Evolutionary conservation across 2,888 invertebrate genomes (phyloP).

Genomic region (Pantelozetes paolii): DNA sequence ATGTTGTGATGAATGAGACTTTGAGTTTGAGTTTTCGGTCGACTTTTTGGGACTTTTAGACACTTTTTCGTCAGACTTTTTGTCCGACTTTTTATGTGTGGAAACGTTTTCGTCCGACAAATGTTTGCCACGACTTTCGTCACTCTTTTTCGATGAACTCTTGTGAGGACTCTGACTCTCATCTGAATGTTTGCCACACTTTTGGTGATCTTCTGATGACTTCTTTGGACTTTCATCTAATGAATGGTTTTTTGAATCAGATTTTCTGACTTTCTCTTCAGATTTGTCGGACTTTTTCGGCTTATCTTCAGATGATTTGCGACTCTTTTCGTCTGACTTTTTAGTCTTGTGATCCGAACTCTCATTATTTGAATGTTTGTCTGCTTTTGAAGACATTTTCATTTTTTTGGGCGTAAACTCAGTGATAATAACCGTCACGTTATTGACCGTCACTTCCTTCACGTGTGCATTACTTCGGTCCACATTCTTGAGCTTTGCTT

Average conservation of each 20-base stretch:
- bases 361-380: conserved; percentile 32
- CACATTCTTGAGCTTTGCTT: conserved; percentile 71
- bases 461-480: conserved; percentile 88
- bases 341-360: neutral
- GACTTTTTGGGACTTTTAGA: conserved; percentile 19
- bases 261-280: conserved; percentile 23
- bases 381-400: conserved; percentile 41
- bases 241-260: neutral
- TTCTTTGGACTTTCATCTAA: conserved; percentile 15
- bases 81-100: conserved; percentile 4
- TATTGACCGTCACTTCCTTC: conserved; percentile 92
- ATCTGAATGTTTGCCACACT: conserved; percentile 8
- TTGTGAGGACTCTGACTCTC: conserved; percentile 2
- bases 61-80: conserved; percentile 14
- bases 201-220: conserved; percentile 16
- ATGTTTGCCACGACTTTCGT: conserved; percentile 20
- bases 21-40: conserved; percentile 21
- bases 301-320: conserved; percentile 12
- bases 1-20: conserved; percentile 16
- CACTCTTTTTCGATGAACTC: conserved; percentile 13
- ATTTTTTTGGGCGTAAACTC: conserved; percentile 61
- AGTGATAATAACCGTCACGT: conserved; percentile 93
- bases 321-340: conserved; percentile 21
- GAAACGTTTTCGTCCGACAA: conserved; percentile 14
- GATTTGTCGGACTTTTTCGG: conserved; percentile 13